Evolutionary conservation across 2,888 invertebrate genomes (phyloP), one percentile per base, ranked within the genome.

Genomic region (Clistopyga incitator): DNA sequence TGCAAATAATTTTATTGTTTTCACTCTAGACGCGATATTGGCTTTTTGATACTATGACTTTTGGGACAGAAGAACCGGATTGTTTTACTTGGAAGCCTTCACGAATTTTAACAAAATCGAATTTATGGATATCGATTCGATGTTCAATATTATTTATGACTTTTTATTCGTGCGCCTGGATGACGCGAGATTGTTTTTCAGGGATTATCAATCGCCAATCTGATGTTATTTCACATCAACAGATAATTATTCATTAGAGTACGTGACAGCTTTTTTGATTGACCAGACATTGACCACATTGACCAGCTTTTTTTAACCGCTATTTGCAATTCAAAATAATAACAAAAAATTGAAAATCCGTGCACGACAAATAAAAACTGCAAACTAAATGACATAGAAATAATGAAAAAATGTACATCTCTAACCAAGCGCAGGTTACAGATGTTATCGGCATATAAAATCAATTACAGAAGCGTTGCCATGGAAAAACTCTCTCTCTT

Each of bases 1-100:
- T 23, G 15, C 25, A 56, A 56, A 56, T 56, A 56, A 56, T 56
- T 25, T 25, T 56, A 56, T 23, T 56, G 56, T 56, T 56, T 56
- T 25, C 3, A 23, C 56, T 56, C 25, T 25, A 10, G 6, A 6
- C 3, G 25, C 56, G 56, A 13, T 56, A 56, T 56, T 56, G 56
- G 25, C 56, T 56, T 56, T 56, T 56, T 56, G 23, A 25, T 25
- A 3, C 56, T 25, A 4, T 6, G 18, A 11, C 11, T 20, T 11
- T 23, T 8, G 54, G 11, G 11, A 3, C 11, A 11, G 20, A 11
- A 20, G 11, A 23, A 54, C 20, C 11, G 11, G 23, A 6, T 25
- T 25, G 56, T 56, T 56, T 4, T 25, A 11, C 13, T 25, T 15
- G 56, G 13, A 15, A 13, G 15, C 0, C 15, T 50, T 18, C 0